Percentiles rank a stretch among this genome's conserved stretches.
Evolutionary conservation across 2,797 vertebrate species (phyloP).

Genomic region (Tokudaia muenninki): DNA sequence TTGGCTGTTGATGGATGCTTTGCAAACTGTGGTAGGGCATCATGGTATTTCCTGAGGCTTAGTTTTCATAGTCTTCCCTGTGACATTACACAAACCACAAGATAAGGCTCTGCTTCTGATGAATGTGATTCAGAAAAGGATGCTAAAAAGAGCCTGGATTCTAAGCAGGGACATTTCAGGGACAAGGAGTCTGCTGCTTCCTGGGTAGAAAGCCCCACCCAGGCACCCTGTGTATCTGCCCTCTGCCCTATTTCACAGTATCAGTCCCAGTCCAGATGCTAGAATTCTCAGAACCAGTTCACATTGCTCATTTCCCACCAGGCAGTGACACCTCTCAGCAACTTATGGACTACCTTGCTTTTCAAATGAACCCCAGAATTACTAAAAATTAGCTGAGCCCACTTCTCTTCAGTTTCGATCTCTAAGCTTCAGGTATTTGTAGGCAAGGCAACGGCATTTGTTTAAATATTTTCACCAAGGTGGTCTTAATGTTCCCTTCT

Average conservation of each 20-base stretch:
- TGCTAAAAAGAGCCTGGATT: neutral
- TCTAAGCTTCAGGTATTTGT: neutral
- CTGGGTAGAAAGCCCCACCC: neutral
- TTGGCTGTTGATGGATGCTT: neutral
- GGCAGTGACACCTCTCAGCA: neutral
- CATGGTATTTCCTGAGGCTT: neutral
- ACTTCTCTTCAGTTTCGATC: neutral
- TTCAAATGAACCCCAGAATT: neutral
- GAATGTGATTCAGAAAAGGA: neutral
- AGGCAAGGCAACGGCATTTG: neutral
- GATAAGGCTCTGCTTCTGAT: neutral
- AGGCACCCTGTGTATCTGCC: neutral
- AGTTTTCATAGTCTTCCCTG: neutral
- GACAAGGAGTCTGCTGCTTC: neutral
- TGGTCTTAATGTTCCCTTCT: neutral
- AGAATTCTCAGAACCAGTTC: no score
- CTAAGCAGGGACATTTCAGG: no score
- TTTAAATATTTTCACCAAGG: neutral
- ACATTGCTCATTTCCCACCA: rapidly evolving
- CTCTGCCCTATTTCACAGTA: neutral
- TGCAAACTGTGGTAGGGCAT: rapidly evolving
- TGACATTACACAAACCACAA: neutral
- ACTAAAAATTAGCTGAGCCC: rapidly evolving
- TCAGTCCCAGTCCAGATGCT: neutral
- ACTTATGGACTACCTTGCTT: neutral